Percentiles rank a stretch among this genome's conserved stretches.
Conservation (phyloP, 2,797 vertebrate species). For the Micromesistius poutassou region DNA sequence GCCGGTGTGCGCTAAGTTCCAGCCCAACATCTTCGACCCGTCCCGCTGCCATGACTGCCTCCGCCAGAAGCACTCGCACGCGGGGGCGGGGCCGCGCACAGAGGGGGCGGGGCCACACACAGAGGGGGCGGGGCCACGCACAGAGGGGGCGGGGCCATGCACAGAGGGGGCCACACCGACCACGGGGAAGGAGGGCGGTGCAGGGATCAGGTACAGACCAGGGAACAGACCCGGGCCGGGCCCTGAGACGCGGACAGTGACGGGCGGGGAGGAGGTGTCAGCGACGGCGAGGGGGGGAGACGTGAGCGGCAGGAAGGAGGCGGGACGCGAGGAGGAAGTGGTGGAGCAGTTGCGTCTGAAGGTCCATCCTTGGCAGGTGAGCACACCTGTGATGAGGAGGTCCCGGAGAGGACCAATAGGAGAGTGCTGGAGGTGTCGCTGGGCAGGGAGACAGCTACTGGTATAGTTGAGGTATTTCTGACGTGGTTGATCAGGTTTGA, state of each 20-base stretch:
- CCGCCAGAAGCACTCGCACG: slow-evolving; percentile 72
- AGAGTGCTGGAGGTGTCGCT: not conserved
- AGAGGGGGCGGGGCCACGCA: slow-evolving; percentile 12
- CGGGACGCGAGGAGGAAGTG: not conserved
- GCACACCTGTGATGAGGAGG: not conserved
- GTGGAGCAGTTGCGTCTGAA: not conserved
- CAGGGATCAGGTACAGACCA: slow-evolving; percentile 12
- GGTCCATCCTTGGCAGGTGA: not conserved
- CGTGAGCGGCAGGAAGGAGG: slow-evolving; percentile 13
- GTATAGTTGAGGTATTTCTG: not conserved
- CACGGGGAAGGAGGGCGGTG: slow-evolving; percentile 13
- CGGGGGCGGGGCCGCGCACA: slow-evolving; percentile 22
- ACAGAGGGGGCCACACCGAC: not conserved
- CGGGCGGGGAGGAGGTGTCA: slow-evolving; percentile 59
- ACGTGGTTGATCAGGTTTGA: not conserved
- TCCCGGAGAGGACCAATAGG: not conserved
- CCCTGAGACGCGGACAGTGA: not conserved
- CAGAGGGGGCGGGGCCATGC: too few species aligned
- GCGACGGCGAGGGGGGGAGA: slow-evolving; percentile 64
- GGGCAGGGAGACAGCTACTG: too few species aligned
- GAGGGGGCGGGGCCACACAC: slow-evolving; percentile 24
- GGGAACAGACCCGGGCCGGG: not conserved
- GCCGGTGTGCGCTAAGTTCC: slow-evolving; percentile 73
- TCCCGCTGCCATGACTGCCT: slow-evolving; percentile 83
- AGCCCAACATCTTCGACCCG: slow-evolving; percentile 83